phyloP scores from a whole-genome alignment of 2,888 invertebrate genomes.

The Xylota segnis region DNA sequence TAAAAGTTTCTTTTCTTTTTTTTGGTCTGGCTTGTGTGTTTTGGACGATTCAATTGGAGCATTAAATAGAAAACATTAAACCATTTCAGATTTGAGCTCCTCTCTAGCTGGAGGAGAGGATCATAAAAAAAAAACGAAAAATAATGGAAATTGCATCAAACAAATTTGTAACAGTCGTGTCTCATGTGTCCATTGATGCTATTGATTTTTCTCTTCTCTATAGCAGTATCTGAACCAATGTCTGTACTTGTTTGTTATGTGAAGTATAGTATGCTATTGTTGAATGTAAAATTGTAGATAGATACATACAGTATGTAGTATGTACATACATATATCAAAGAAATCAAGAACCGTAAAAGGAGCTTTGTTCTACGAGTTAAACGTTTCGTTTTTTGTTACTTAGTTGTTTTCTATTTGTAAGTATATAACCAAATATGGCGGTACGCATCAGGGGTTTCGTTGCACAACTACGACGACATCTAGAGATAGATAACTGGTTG shows the following conservation, averaged over 20 bases:
- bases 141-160: constrained; percentile 11
- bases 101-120: neutral
- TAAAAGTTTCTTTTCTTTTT: constrained; percentile 3
- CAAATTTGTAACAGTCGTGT: neutral
- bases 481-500: constrained; percentile 6
- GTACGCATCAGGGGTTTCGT: constrained; percentile 63
- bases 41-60: constrained; percentile 34
- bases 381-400: constrained; percentile 12
- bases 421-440: constrained; percentile 55
- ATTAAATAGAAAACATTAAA: constrained; percentile 4
- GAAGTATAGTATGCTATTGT: neutral
- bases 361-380: constrained; percentile 44
- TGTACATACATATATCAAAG: constrained; percentile 33
- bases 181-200: constrained; percentile 25
- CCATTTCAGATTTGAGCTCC: constrained; percentile 9
- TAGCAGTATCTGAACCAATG: constrained; percentile 23
- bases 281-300: neutral
- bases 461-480: constrained; percentile 38
- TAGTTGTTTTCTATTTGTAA: constrained; percentile 4
- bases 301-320: neutral
- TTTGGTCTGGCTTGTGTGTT: constrained; percentile 13
- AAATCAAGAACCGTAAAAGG: constrained; percentile 72
- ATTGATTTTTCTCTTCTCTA: constrained; percentile 27
- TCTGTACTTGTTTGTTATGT: constrained; percentile 3
- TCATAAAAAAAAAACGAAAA: neutral